Percentiles rank a stretch among this genome's conserved stretches.
Conservation (phyloP, 2,113 vertebrate species). For the Larimichthys polyactis region DNA sequence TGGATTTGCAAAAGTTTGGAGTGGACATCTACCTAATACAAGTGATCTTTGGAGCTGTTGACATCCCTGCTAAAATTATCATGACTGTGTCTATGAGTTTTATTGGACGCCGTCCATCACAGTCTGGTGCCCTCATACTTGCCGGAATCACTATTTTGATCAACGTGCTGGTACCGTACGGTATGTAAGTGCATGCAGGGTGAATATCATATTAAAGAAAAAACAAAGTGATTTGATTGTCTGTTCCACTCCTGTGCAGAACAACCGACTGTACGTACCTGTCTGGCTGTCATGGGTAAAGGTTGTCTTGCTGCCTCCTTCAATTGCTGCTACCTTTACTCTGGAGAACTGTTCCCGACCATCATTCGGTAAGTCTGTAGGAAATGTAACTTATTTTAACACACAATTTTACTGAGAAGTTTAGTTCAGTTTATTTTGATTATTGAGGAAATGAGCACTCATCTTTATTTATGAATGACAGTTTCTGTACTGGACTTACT, state of each 20-base stretch:
- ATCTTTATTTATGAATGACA: background rate
- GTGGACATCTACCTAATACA: conserved; percentile 87
- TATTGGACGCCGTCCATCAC: conserved; percentile 79
- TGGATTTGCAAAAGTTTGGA: conserved; percentile 88
- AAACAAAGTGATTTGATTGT: background rate
- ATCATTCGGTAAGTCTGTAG: conserved; percentile 76
- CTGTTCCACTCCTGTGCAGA: conserved; percentile 77
- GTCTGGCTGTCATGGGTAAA: conserved; percentile 90
- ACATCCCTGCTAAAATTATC: conserved; percentile 86
- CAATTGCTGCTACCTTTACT: conserved; percentile 87
- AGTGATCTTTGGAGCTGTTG: conserved; percentile 85
- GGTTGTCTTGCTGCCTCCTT: conserved; percentile 91
- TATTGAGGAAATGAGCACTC: background rate
- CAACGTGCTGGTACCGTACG: conserved; percentile 85
- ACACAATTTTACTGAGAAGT: background rate
- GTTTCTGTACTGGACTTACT: background rate
- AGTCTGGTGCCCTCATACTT: conserved; percentile 74
- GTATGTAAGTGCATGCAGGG: conserved; percentile 65
- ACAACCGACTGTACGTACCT: conserved; percentile 81
- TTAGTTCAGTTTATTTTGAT: background rate
- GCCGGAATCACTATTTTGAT: conserved; percentile 81
- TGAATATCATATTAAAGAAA: background rate
- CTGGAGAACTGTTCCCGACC: conserved; percentile 83
- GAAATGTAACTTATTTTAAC: background rate
- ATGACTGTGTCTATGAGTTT: conserved; percentile 78